Percentiles rank a stretch among this genome's conserved stretches.
Conservation (phyloP, 1,140 invertebrate species). For the Drosophila simulans region DNA sequence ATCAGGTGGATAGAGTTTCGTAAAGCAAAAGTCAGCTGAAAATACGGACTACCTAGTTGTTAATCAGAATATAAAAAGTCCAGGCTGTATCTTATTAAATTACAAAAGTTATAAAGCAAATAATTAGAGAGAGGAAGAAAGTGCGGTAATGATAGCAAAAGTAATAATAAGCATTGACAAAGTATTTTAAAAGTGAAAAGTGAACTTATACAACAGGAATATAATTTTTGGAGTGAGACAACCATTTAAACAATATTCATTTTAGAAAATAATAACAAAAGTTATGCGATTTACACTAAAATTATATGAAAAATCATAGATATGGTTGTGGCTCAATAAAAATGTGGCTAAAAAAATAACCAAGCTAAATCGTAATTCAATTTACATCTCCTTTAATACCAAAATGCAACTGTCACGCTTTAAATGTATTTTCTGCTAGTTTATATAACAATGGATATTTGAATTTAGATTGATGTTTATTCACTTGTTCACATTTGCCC, state of each 20-base stretch:
- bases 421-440: neutral
- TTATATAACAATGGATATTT: neutral
- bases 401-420: neutral
- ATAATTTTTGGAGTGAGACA: too few relatives aligned
- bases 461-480: neutral
- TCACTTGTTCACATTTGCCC: neutral
- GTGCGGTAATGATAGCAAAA: neutral
- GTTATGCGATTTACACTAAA: too few relatives aligned
- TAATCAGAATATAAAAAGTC: neutral
- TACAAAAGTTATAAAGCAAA: neutral
- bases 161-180: too few relatives aligned
- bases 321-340: too few relatives aligned
- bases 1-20: conserved; percentile 8
- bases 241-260: too few relatives aligned
- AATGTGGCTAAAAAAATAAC: too few relatives aligned
- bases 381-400: neutral
- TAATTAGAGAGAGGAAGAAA: conserved; percentile 1
- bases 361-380: neutral
- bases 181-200: too few relatives aligned
- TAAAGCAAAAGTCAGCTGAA: neutral
- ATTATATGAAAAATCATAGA: too few relatives aligned
- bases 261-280: too few relatives aligned
- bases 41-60: neutral
- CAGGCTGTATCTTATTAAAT: neutral
- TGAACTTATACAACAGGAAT: too few relatives aligned